phyloP scores from a whole-genome alignment of 2,113 vertebrate species.

The Lepus timidus region DNA sequence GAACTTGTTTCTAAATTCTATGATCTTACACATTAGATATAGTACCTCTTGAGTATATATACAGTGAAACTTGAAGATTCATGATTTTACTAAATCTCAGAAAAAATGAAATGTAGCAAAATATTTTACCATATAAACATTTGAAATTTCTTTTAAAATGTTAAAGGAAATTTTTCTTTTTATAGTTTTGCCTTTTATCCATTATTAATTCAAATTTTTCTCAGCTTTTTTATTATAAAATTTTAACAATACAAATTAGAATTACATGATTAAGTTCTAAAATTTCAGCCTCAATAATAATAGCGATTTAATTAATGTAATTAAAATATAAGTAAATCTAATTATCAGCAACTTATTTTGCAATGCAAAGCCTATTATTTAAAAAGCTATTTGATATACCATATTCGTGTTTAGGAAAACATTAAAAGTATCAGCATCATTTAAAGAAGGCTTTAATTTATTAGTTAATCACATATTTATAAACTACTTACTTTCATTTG shows the following conservation, averaged over 20 bases:
- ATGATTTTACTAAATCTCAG: background rate
- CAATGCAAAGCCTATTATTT: background rate
- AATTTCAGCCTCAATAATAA: conserved; percentile 13
- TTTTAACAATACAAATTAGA: background rate
- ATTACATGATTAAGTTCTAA: background rate
- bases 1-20: background rate
- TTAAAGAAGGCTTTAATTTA: background rate
- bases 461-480: background rate
- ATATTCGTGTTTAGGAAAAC: conserved; percentile 4
- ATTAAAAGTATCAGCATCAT: background rate
- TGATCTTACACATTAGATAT: background rate
- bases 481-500: background rate
- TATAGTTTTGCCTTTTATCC: conserved; percentile 22
- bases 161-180: background rate
- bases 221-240: background rate
- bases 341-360: conserved; percentile 21
- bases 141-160: background rate
- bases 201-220: conserved; percentile 17
- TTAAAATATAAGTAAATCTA: conserved; percentile 26
- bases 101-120: conserved; percentile 40
- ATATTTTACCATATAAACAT: background rate
- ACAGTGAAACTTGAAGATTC: background rate
- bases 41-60: background rate
- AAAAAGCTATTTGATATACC: background rate
- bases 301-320: conserved; percentile 9